phyloP scores from a whole-genome alignment of 2,797 vertebrate species.

The Sebastes nivosus region DNA sequence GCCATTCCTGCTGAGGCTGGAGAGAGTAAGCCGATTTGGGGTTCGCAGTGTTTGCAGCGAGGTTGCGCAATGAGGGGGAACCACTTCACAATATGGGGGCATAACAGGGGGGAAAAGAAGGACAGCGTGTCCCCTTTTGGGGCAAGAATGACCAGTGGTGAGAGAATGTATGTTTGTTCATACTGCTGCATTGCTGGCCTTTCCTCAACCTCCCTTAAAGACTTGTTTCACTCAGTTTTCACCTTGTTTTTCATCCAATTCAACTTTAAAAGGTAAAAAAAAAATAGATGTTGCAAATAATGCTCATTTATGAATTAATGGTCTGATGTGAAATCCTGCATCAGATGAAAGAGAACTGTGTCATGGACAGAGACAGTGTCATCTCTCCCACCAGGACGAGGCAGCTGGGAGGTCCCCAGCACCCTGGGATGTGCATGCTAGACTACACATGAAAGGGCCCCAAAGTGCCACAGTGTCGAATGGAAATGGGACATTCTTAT shows the following conservation, averaged over 20 bases:
- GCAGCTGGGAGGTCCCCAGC: constrained; percentile 62
- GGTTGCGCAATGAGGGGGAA: constrained; percentile 68
- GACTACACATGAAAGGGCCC: constrained; percentile 83
- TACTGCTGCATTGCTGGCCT: neutral
- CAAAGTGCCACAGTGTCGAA: constrained; percentile 76
- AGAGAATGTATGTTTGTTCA: neutral
- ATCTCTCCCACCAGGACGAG: constrained; percentile 54
- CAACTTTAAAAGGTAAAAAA: neutral
- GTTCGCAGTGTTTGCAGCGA: constrained; percentile 43
- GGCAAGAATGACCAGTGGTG: neutral
- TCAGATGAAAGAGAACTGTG: constrained; percentile 43
- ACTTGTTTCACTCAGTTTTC: neutral
- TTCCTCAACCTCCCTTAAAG: neutral
- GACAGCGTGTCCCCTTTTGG: constrained; percentile 29
- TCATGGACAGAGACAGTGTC: constrained; percentile 47
- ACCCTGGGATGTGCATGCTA: constrained; percentile 75
- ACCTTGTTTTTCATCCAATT: neutral
- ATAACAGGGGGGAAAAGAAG: constrained; percentile 38
- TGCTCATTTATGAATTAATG: neutral
- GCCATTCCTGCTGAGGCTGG: constrained; percentile 60
- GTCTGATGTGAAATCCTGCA: constrained; percentile 1
- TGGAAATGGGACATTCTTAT: constrained; percentile 85
- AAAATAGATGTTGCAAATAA: neutral
- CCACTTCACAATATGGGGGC: constrained; percentile 62
- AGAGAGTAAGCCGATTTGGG: constrained; percentile 70